These are phyloP conservation scores for Sylvia borin DNA, from an alignment of 2,797 vertebrate genomes.

Conservation along the genomic window DNA sequence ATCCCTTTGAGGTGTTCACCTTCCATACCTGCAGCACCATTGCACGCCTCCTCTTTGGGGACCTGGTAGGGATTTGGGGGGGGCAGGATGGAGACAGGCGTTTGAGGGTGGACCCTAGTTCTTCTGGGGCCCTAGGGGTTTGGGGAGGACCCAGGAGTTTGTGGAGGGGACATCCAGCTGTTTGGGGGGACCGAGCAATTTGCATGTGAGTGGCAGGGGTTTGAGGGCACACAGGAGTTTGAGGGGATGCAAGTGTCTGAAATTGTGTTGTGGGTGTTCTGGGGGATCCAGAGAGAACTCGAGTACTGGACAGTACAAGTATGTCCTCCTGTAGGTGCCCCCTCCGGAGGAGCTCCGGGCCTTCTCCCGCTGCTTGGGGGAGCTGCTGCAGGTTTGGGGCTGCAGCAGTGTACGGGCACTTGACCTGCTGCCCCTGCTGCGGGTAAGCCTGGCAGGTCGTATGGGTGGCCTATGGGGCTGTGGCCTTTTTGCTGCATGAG, in stretches of 20 bases:
- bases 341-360: neutral
- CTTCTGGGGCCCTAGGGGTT: neutral
- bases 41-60: neutral
- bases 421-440: neutral
- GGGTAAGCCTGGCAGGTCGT: neutral
- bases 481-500: neutral
- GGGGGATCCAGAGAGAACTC: neutral
- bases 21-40: conserved; percentile 28
- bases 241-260: neutral
- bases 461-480: neutral
- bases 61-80: neutral
- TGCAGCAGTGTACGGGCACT: neutral
- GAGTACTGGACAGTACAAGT: neutral
- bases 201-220: neutral
- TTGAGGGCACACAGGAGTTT: neutral
- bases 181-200: neutral
- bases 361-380: neutral
- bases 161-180: neutral
- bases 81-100: neutral
- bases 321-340: neutral
- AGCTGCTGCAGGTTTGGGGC: neutral
- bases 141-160: neutral
- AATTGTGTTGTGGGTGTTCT: neutral
- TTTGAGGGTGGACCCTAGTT: neutral
- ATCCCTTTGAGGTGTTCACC: conserved; percentile 1